These are phyloP conservation scores for Agrenia bidenticulata DNA, from an alignment of 2,888 invertebrate genomes.

Conservation along the genomic window DNA sequence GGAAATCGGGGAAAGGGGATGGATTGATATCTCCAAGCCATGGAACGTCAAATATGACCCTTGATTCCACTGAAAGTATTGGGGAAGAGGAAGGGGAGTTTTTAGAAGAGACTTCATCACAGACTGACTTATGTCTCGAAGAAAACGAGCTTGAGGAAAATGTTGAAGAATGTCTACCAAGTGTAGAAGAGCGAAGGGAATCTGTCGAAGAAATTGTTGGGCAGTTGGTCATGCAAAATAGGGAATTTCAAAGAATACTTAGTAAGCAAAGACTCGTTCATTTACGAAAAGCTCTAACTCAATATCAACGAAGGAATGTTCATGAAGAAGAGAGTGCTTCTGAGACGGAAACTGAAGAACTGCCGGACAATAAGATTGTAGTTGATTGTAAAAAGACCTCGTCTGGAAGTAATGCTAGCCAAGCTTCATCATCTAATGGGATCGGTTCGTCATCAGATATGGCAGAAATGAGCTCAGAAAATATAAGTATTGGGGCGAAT, in stretches of 20 bases:
- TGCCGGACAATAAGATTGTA: slow-evolving; percentile 13
- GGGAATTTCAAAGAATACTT: slow-evolving; percentile 75
- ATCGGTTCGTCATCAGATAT: slow-evolving; percentile 51
- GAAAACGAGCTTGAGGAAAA: slow-evolving; percentile 44
- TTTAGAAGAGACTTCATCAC: slow-evolving; percentile 48
- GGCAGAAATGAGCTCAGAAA: slow-evolving; percentile 52
- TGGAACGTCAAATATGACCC: slow-evolving; percentile 49
- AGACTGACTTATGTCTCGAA: slow-evolving; percentile 43
- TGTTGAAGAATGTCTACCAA: slow-evolving; percentile 31
- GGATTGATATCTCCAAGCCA: slow-evolving; percentile 40
- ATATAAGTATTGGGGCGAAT: slow-evolving; percentile 46
- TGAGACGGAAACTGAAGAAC: slow-evolving; percentile 53
- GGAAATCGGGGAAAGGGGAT: slow-evolving; percentile 37
- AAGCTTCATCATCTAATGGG: slow-evolving; percentile 52
- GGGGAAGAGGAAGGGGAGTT: slow-evolving; percentile 45
- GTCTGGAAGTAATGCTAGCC: slow-evolving; percentile 48
- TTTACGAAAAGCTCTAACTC: slow-evolving; percentile 49
- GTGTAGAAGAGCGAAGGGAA: slow-evolving; percentile 49
- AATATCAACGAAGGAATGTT: slow-evolving; percentile 47
- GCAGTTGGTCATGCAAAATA: slow-evolving; percentile 72
- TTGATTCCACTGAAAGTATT: slow-evolving; percentile 52
- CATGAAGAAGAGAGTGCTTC: slow-evolving; percentile 51
- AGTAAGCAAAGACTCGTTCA: slow-evolving; percentile 67
- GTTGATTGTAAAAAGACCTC: slow-evolving; percentile 16
- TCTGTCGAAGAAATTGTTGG: slow-evolving; percentile 71